Evolutionary conservation across 2,113 vertebrate species (phyloP).

Genomic region (Mesocricetus auratus): DNA sequence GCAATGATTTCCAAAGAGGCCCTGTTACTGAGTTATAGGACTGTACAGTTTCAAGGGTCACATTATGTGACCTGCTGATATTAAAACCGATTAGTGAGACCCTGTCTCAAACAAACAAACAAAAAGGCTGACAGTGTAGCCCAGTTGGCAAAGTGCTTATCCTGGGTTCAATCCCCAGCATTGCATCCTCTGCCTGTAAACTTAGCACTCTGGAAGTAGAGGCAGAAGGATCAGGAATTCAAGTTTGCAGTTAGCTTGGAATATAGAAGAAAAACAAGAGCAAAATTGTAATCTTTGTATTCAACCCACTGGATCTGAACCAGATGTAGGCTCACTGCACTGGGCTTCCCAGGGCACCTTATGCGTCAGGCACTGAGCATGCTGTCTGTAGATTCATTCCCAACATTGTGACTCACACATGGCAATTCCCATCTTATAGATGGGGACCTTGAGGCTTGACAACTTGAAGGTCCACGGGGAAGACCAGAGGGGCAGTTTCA

Average conservation of each 20-base stretch:
- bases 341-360: neutral
- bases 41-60: slow-evolving; percentile 54
- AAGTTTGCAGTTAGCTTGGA: neutral
- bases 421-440: neutral
- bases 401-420: neutral
- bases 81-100: slow-evolving; percentile 25
- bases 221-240: neutral
- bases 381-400: neutral
- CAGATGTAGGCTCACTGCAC: neutral
- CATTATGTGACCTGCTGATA: slow-evolving; percentile 37
- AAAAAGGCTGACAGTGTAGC: too few relatives aligned
- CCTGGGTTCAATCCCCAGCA: neutral
- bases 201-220: neutral
- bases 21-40: slow-evolving; percentile 26
- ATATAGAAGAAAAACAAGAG: neutral
- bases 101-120: neutral
- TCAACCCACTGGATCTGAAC: neutral
- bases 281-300: neutral
- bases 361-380: neutral
- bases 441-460: neutral
- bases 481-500: slow-evolving; percentile 6
- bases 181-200: neutral
- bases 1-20: slow-evolving; percentile 53
- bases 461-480: neutral
- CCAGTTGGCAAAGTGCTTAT: neutral